Percentiles rank a stretch among this genome's conserved stretches.
These are phyloP conservation scores for Phenganax subtilis DNA, from an alignment of 92 coral and sea anemone genomes.

Conservation along the genomic window DNA sequence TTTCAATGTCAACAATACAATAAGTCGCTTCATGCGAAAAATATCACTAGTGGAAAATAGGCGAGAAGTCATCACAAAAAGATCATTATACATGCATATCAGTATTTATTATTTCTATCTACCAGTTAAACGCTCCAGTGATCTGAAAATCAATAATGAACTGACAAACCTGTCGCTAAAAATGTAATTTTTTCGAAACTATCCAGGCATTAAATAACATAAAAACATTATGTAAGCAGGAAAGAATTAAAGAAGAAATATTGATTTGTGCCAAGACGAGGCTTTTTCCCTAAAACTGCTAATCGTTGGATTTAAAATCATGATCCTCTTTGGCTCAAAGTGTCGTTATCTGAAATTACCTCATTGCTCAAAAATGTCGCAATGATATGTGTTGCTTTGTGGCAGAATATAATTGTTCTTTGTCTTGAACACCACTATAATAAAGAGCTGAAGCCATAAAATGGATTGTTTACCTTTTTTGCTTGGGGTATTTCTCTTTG, in stretches of 20 bases:
- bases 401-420: background rate
- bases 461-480: background rate
- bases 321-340: background rate
- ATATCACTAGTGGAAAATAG: no score
- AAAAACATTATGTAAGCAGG: background rate
- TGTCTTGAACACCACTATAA: constrained; percentile 6
- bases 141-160: background rate
- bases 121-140: background rate
- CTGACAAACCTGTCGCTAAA: background rate
- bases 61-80: no score
- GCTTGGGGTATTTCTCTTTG: background rate
- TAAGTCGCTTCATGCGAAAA: no score
- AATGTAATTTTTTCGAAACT: background rate
- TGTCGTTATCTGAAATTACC: background rate
- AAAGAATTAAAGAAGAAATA: no score
- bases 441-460: background rate
- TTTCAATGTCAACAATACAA: no score
- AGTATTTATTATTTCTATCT: no score
- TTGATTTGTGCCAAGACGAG: no score
- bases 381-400: background rate
- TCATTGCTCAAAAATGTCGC: constrained; percentile 7
- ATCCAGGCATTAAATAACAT: background rate
- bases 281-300: no score
- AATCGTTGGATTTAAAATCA: background rate
- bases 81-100: no score